Conservation (phyloP, 2,797 vertebrate species). For the Mus spretus region DNA sequence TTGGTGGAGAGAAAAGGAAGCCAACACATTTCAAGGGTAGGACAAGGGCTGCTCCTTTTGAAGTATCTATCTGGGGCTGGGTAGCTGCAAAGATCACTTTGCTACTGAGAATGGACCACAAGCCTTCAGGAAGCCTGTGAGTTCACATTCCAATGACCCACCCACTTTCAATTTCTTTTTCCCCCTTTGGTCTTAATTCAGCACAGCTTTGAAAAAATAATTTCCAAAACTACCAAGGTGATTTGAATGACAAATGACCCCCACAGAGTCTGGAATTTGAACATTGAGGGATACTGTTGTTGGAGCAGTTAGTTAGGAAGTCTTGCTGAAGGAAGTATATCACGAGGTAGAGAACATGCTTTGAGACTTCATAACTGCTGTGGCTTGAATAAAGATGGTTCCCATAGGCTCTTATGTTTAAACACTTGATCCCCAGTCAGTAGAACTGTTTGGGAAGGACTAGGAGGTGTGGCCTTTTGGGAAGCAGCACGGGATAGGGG, state of each 20-base stretch:
- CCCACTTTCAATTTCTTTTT: neutral
- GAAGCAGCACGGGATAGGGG: too few relatives aligned
- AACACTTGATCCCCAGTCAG: neutral
- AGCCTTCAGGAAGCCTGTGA: slow-evolving; percentile 9
- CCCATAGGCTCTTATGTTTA: neutral
- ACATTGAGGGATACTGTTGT: neutral
- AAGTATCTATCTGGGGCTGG: neutral
- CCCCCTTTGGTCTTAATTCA: neutral
- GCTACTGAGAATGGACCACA: neutral
- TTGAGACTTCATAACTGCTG: neutral
- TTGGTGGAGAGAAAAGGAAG: neutral
- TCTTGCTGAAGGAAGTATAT: neutral
- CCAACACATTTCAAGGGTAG: neutral
- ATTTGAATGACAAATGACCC: neutral
- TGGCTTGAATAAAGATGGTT: neutral
- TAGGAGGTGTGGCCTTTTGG: neutral
- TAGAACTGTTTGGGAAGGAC: neutral
- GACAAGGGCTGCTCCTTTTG: neutral
- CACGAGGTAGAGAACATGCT: neutral
- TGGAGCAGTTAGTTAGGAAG: neutral
- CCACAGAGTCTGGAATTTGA: neutral
- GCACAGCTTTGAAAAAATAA: neutral
- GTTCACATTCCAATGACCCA: neutral
- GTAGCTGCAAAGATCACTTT: neutral
- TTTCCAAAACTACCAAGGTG: neutral